Evolutionary conservation across 2,113 vertebrate species (phyloP), one percentile per base, ranked within the genome.

Genomic region (Hemiscyllium ocellatum): DNA sequence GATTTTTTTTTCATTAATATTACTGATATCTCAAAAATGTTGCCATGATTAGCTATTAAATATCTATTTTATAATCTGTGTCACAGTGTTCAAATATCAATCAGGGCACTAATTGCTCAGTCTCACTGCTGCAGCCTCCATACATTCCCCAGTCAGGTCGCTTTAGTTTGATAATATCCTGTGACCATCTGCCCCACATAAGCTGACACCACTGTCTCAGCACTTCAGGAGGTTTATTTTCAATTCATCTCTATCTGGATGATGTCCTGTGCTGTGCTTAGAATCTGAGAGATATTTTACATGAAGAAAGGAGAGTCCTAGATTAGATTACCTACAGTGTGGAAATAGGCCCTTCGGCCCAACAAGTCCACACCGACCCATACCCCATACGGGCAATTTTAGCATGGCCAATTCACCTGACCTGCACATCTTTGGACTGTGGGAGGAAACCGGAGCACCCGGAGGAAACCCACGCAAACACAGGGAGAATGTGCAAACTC

Each of bases 211-310:
- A 50, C 13, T 66, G 26, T n/a, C n/a, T 93, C 66, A 50, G 47
- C 50, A 56, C 13, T 52, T 17, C 2, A 26, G 22, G 66, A 93
- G 33, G 17, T 93, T 61, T 61, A 61, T n/a, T 68, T 93, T 93
- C 37, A 93, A 87, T 87, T 87, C 47, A 87, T 87, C 85, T 87
- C 85, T 87, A 52, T 56, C 24, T 87, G 65, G 65, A 37, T 68
- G n/a, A 66, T 93, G 65, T 66, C 33, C 61, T 68, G 65, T n/a
- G n/a, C 33, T 93, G 61, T 66, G 52, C 19, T 50, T 86, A 52
- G 47, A 87, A 87, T 52, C 85, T 87, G 85, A 87, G 47, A 87
- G 47, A 6, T 87, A 87, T 56, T 87, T 87, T 52, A 87, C 85
- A 56, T 24, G 85, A 50, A 52, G 1, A 47, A 47, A 47, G 42